Evolutionary conservation across 1,140 invertebrate genomes (phyloP).

Genomic region (Heliconius nattereri): DNA sequence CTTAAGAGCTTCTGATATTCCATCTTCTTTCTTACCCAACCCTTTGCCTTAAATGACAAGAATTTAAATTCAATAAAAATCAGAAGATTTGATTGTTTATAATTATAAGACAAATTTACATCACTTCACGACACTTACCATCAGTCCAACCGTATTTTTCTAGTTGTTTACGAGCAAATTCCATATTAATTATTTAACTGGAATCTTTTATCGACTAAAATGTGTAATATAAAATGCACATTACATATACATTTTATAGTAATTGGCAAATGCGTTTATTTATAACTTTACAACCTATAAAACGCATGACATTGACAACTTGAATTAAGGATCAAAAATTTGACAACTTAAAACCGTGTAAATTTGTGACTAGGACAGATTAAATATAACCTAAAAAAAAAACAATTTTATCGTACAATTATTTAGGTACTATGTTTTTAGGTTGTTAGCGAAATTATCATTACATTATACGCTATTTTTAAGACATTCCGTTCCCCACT

Average conservation of each 20-base stretch:
- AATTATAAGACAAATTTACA: no score
- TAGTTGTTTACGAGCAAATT: conserved; percentile 85
- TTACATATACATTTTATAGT: background rate
- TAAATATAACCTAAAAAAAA: no score
- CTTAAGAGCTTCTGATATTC: conserved; percentile 87
- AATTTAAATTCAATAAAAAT: background rate
- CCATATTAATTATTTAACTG: conserved; percentile 58
- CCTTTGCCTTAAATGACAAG: conserved; percentile 85
- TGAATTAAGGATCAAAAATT: no score
- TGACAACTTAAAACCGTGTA: no score
- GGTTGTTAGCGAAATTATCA: no score
- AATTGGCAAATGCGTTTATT: background rate
- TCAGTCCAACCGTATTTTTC: conserved; percentile 87
- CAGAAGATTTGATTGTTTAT: no score
- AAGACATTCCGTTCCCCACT: no score
- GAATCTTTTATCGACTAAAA: background rate
- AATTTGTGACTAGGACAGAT: no score
- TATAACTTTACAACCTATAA: background rate
- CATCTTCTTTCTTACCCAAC: conserved; percentile 88
- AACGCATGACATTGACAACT: background rate
- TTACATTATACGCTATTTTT: no score
- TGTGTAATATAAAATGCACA: background rate
- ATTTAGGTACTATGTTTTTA: no score
- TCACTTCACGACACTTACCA: conserved; percentile 73
- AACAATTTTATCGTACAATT: no score